These are phyloP conservation scores for Stegophylla sp. DNA, from an alignment of 2,888 invertebrate genomes.

Conservation along the genomic window DNA sequence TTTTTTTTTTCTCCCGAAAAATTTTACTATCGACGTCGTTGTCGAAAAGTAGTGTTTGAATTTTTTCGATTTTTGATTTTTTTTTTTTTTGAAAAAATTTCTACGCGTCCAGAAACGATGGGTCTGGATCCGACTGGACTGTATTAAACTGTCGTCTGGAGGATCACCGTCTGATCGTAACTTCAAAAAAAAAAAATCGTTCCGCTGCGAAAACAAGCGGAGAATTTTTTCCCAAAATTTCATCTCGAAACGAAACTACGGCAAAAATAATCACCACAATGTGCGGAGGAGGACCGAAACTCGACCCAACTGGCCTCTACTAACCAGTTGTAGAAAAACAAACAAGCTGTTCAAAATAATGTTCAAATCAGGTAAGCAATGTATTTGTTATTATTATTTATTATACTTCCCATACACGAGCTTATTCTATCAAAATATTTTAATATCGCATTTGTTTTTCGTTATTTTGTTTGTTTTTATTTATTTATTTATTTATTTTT, in stretches of 20 bases:
- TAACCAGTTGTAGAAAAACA: background rate
- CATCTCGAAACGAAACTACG: background rate
- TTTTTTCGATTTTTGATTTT: slow-evolving; percentile 6
- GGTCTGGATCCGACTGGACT: slow-evolving; percentile 56
- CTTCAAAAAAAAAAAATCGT: too few relatives aligned
- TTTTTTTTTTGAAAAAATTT: slow-evolving; percentile 23
- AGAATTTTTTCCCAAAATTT: background rate
- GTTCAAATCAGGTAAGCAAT: slow-evolving; percentile 36
- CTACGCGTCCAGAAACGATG: slow-evolving; percentile 26
- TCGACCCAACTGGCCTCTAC: slow-evolving; percentile 54
- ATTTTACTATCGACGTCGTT: background rate
- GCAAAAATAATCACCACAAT: slow-evolving; percentile 5
- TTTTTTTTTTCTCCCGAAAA: background rate
- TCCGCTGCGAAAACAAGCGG: background rate
- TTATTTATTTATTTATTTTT: too few relatives aligned
- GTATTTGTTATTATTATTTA: background rate
- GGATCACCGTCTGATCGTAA: background rate
- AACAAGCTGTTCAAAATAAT: background rate
- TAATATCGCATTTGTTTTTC: too few relatives aligned
- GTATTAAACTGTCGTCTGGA: slow-evolving; percentile 26
- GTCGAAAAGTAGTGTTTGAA: background rate
- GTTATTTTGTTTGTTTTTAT: too few relatives aligned
- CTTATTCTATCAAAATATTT: too few relatives aligned
- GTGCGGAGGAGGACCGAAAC: slow-evolving; percentile 55
- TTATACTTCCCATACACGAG: background rate